Evolutionary conservation across 2,888 invertebrate species (phyloP).

Genomic region (Gymnosoma rotundatum): DNA sequence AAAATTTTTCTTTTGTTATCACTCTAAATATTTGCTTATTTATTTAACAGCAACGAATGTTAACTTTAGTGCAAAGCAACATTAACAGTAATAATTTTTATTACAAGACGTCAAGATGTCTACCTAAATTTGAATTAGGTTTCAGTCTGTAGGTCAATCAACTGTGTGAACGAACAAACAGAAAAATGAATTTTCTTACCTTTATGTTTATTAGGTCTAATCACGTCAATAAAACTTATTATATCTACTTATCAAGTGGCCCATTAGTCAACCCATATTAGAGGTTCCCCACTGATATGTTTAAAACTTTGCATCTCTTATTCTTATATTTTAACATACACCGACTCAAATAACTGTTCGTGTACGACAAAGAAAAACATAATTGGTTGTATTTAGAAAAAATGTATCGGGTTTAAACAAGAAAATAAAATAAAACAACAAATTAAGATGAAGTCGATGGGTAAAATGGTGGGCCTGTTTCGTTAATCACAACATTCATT

Average conservation of each 20-base stretch:
- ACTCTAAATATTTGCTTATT: neutral
- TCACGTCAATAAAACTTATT: too few species aligned
- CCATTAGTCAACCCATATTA: too few species aligned
- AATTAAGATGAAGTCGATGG: too few species aligned
- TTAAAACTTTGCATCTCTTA: too few species aligned
- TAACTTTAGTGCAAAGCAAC: neutral
- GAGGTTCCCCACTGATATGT: too few species aligned
- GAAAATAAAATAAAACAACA: too few species aligned
- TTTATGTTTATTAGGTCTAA: neutral
- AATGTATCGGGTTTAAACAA: too few species aligned
- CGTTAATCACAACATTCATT: too few species aligned
- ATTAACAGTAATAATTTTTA: neutral
- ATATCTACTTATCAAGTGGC: too few species aligned
- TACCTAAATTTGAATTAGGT: constrained; percentile 22
- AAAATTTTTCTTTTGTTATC: neutral
- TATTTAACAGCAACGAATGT: neutral
- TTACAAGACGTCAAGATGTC: constrained; percentile 60
- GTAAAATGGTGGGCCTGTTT: too few species aligned
- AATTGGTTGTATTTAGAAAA: too few species aligned
- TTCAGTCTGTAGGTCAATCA: constrained; percentile 14
- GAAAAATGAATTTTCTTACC: constrained; percentile 17
- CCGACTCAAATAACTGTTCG: neutral
- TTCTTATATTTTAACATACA: neutral
- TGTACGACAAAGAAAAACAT: neutral
- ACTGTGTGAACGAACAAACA: constrained; percentile 24